phyloP scores from a whole-genome alignment of 2,113 vertebrate genomes.

The Scomber colias region DNA sequence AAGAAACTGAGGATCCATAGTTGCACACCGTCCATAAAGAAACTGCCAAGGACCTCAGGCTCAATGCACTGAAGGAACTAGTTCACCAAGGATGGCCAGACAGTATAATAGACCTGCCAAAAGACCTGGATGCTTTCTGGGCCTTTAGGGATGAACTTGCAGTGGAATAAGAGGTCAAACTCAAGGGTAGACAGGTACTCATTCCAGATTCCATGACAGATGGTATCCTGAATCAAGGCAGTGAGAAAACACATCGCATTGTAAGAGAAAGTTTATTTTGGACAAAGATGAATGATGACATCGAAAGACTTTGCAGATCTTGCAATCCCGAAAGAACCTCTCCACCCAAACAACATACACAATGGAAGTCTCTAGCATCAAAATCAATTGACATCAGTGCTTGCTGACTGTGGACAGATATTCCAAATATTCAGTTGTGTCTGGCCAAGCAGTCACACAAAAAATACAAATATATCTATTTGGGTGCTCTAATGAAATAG shows the following conservation, averaged over 20 bases:
- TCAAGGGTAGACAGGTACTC: conserved; percentile 1
- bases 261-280: not conserved
- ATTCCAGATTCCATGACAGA: not conserved
- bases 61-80: not conserved
- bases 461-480: too few relatives aligned
- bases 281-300: not conserved
- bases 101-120: conserved; percentile 3
- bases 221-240: conserved; percentile 11
- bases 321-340: not conserved
- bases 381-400: too few relatives aligned
- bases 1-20: not conserved
- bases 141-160: conserved; percentile 32
- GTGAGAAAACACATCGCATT: not conserved
- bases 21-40: not conserved
- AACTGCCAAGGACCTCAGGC: conserved; percentile 5
- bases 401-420: too few relatives aligned
- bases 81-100: conserved; percentile 31
- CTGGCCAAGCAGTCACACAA: too few relatives aligned
- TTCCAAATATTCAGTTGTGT: too few relatives aligned
- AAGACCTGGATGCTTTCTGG: conserved; percentile 13
- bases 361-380: not conserved
- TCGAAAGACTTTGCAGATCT: too few relatives aligned
- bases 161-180: conserved; percentile 17
- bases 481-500: not conserved
- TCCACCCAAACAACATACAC: too few relatives aligned